A percentile compares a stretch with the other conserved stretches of the same genome.
Conservation (phyloP, 2,113 vertebrate species). For the Thamnaconus septentrionalis region DNA sequence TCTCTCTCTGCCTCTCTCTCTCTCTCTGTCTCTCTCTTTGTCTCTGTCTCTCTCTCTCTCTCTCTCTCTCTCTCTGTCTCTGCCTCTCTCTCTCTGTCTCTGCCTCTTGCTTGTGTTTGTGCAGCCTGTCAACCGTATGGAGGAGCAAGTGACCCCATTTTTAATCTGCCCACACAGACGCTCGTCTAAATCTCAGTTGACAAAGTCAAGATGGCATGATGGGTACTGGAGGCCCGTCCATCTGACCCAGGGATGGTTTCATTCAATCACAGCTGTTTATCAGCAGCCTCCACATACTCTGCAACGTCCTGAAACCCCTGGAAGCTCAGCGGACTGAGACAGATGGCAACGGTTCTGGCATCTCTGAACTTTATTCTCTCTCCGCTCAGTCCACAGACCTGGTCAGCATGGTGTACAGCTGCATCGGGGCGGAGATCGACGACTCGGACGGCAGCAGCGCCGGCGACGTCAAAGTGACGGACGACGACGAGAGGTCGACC, state of each 20-base stretch:
- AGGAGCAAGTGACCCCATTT: conserved; percentile 27
- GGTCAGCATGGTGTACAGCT: conserved; percentile 78
- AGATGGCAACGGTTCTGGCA: too few species aligned
- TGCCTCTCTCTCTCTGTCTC: too few species aligned
- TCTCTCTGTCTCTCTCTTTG: too few species aligned
- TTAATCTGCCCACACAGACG: conserved; percentile 2
- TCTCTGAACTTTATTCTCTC: background rate
- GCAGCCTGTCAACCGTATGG: conserved; percentile 7
- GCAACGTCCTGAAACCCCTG: too few species aligned
- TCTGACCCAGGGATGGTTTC: conserved; percentile 23
- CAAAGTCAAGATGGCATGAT: conserved; percentile 1
- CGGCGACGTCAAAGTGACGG: conserved; percentile 47
- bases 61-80: too few species aligned
- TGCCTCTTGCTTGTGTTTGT: conserved; percentile 18
- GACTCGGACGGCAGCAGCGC: conserved; percentile 68
- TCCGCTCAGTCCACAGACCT: conserved; percentile 67
- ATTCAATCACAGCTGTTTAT: conserved; percentile 20
- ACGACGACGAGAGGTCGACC: conserved; percentile 34
- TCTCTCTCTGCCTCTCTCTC: too few species aligned
- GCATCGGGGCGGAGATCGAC: conserved; percentile 71
- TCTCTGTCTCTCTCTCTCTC: too few species aligned
- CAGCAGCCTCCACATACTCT: background rate
- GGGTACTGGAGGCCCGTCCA: conserved; percentile 16
- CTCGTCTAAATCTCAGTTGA: background rate
- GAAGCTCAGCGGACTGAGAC: too few species aligned